These are phyloP conservation scores for Fringilla coelebs DNA, from an alignment of 2,797 vertebrate species.

Conservation along the genomic window DNA sequence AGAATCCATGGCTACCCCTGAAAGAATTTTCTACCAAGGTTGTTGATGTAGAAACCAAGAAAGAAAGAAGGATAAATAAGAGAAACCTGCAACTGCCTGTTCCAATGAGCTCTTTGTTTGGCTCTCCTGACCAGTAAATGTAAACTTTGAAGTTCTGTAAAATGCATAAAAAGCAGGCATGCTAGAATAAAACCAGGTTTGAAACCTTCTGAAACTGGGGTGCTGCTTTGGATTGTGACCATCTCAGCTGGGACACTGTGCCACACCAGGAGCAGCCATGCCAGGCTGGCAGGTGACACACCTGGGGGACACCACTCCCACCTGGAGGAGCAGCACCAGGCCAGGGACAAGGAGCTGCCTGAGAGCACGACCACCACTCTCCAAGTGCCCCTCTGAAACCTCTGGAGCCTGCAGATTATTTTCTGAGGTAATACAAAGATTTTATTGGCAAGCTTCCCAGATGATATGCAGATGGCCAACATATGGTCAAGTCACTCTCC, in stretches of 20 bases:
- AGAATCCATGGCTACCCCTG: not conserved
- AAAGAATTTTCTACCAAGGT: not conserved
- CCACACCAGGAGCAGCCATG: accelerated
- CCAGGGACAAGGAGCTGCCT: not conserved
- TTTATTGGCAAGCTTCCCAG: not conserved
- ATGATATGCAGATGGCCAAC: not conserved
- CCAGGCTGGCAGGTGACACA: not conserved
- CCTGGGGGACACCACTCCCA: not conserved
- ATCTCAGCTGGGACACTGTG: accelerated
- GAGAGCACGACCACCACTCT: not conserved
- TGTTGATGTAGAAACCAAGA: not conserved
- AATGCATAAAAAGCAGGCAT: not conserved
- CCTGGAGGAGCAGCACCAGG: not conserved
- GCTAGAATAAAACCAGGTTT: not conserved
- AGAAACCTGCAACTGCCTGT: not conserved
- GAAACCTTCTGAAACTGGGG: not conserved
- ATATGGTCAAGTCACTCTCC: not conserved
- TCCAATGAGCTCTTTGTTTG: not conserved
- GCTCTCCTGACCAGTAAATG: not conserved
- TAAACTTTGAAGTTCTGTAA: not conserved
- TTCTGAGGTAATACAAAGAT: not conserved
- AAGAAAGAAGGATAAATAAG: not conserved
- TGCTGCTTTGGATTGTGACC: not conserved
- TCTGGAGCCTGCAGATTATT: not conserved
- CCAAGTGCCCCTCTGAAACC: not conserved